Base-by-base conservation (phyloP, 2,113 vertebrate genomes). In the Antechinus stuartii region DNA sequence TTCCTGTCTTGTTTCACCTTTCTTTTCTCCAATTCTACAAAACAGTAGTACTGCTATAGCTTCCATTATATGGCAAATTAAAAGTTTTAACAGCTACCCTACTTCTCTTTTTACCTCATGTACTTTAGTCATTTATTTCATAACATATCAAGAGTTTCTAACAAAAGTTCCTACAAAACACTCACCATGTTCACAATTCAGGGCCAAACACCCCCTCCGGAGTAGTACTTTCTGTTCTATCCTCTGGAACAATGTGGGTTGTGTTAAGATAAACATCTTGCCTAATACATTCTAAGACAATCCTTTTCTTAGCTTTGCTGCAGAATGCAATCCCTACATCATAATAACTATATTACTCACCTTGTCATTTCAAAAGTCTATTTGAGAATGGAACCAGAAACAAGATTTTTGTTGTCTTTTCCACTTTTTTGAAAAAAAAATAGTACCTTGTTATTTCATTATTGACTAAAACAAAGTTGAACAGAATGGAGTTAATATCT, bases 401-500 rank as follows among this genome's bases (percentile, higher is more conserved):
- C 42, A 84, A 84, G 68, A 84, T 84, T 42, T 84, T 84, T 76
- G 57, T 76, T 16, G 35, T 23, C 22, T 23, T 30, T 14, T 5
- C 61, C 5, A 14, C 61, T 8, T 19, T 76, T 84, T 42, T 42
- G 0, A 5, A 42, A n/a, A 35, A 76, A 14, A 76, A 76, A n/a
- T n/a, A 76, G 22, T 42, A 84, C 42, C 68, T 84, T 84, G 5
- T 42, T 92, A 92, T 54, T 54, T 93, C 42, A 92, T 94, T 92
- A 92, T 76, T 90, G 76, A 96, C 30, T 9, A 94, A 93, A 92
- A 84, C 8, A 84, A n/a, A 6, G 90, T n/a, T 93, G 57, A 90
- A 14, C 9, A 52, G 10, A 90, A 23, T 54, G 89, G 24, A 19
- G 0, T 91, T 93, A 8, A 0, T 14, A 23, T 61, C 26, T 94